phyloP scores from a whole-genome alignment of 2,888 invertebrate genomes.

The Amaurobius ferox region DNA sequence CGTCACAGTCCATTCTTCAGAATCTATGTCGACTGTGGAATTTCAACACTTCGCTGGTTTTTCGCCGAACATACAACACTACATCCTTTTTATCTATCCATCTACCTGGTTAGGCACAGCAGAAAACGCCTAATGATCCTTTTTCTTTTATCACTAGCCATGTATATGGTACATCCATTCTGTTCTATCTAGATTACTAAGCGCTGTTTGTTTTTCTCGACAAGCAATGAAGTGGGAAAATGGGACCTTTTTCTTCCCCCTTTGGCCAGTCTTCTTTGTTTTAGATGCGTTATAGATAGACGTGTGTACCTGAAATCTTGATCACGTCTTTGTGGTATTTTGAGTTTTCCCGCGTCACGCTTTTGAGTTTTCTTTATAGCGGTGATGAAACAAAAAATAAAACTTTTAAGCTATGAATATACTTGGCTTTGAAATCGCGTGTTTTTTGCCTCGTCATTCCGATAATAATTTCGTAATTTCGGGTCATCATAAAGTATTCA shows the following conservation, averaged over 20 bases:
- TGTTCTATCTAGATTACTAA: constrained; percentile 19
- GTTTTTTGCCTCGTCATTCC: too few relatives aligned
- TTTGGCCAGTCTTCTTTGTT: background rate
- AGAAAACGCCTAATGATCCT: constrained; percentile 48
- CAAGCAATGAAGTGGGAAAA: constrained; percentile 31
- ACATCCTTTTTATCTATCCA: constrained; percentile 33
- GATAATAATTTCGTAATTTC: too few relatives aligned
- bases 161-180: constrained; percentile 35
- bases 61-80: constrained; percentile 18
- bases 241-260: constrained; percentile 6
- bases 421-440: too few relatives aligned
- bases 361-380: too few relatives aligned
- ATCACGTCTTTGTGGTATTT: too few relatives aligned
- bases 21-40: constrained; percentile 39
- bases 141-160: background rate
- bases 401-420: too few relatives aligned
- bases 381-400: too few relatives aligned
- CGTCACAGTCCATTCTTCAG: background rate
- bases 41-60: constrained; percentile 55
- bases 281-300: background rate
- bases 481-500: too few relatives aligned
- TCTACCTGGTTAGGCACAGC: constrained; percentile 49
- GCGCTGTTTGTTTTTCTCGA: background rate
- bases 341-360: too few relatives aligned
- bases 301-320: too few relatives aligned